Evolutionary conservation across 2,888 invertebrate species (phyloP).

Genomic region (Cylindroiulus punctatus): DNA sequence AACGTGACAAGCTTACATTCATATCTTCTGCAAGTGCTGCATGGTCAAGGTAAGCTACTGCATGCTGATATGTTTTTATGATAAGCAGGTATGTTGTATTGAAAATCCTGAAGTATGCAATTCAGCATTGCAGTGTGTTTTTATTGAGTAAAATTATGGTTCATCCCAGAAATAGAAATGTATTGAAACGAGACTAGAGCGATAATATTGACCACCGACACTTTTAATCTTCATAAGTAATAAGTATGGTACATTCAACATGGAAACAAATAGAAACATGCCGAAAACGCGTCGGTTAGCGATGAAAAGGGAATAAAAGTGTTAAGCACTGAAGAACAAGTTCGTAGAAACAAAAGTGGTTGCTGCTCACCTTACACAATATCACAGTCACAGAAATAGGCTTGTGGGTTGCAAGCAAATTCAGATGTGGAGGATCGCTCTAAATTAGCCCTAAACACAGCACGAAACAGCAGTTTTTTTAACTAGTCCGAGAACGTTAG

Average conservation of each 20-base stretch:
- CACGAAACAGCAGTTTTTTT: constrained; percentile 21
- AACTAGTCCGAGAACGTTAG: not conserved
- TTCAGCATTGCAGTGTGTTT: too few relatives aligned
- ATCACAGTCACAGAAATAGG: constrained; percentile 42
- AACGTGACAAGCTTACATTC: too few relatives aligned
- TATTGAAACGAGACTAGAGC: not conserved
- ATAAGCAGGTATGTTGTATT: too few relatives aligned
- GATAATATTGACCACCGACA: constrained; percentile 1
- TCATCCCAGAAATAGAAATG: too few relatives aligned
- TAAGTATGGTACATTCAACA: constrained; percentile 20
- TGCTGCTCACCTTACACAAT: constrained; percentile 20
- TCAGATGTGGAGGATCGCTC: not conserved
- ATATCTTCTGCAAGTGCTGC: too few relatives aligned
- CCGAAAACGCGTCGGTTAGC: not conserved
- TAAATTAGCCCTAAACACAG: not conserved
- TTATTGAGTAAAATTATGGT: too few relatives aligned
- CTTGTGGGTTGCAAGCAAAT: constrained; percentile 34
- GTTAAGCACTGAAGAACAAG: not conserved
- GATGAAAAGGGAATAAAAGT: not conserved
- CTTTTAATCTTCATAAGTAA: constrained; percentile 1
- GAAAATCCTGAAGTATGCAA: too few relatives aligned
- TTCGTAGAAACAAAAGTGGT: not conserved
- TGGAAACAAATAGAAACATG: not conserved
- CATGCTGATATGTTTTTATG: too few relatives aligned
- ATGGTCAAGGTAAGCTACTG: too few relatives aligned